These are phyloP conservation scores for Borostomias antarcticus DNA, from an alignment of 2,797 vertebrate genomes.

Conservation along the genomic window DNA sequence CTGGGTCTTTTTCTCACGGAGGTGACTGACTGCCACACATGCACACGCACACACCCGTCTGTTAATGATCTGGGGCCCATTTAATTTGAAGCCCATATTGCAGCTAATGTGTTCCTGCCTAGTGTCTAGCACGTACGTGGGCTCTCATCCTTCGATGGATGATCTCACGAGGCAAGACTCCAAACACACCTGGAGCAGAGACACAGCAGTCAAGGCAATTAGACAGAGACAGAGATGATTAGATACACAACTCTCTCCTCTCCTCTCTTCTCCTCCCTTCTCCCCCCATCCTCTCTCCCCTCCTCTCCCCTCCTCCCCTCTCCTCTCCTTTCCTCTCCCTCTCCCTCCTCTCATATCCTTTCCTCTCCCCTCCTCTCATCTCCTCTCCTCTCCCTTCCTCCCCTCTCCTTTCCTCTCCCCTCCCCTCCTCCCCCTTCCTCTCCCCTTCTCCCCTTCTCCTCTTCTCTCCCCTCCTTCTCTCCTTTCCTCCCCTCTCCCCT, in stretches of 20 bases:
- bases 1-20: no score
- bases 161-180: constrained; percentile 44
- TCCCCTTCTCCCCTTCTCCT: neutral
- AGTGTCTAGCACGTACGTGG: no score
- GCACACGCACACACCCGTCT: no score
- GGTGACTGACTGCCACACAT: no score
- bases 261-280: constrained; percentile 6
- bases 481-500: constrained; percentile 7
- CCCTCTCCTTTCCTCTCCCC: neutral
- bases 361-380: constrained; percentile 7
- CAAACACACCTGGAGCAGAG: constrained; percentile 53
- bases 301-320: neutral
- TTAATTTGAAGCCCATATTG: no score
- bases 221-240: neutral
- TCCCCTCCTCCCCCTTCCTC: neutral
- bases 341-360: no score
- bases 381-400: neutral
- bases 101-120: no score
- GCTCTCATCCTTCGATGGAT: no score
- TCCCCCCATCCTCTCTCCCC: neutral
- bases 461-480: neutral
- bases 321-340: neutral
- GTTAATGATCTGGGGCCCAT: no score
- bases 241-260: no score
- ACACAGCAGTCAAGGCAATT: constrained; percentile 14